Evolutionary conservation across 2,113 vertebrate genomes (phyloP).

Genomic region (Tretioscincus oriximinensis): DNA sequence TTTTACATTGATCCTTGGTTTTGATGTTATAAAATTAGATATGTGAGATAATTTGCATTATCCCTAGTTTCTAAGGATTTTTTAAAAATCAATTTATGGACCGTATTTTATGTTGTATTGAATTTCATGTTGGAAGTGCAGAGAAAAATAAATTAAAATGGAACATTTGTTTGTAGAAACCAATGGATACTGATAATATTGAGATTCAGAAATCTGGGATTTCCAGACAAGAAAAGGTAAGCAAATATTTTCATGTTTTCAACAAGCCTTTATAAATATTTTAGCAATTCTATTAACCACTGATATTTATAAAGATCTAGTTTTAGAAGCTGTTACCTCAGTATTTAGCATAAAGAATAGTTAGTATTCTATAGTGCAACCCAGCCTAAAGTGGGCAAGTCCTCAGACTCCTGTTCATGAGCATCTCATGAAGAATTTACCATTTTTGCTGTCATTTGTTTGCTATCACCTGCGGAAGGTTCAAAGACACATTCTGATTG

Average conservation of each 20-base stretch:
- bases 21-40: neutral
- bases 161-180: conserved; percentile 15
- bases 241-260: neutral
- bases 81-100: neutral
- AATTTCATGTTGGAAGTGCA: neutral
- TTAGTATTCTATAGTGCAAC: neutral
- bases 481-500: neutral
- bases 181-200: neutral
- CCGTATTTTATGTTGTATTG: neutral
- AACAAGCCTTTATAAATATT: neutral
- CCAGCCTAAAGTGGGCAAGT: neutral
- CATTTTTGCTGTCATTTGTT: neutral
- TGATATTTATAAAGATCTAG: neutral
- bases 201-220: conserved; percentile 6
- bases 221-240: conserved; percentile 29
- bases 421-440: neutral
- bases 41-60: too few relatives aligned
- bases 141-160: neutral
- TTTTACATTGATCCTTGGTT: too few relatives aligned
- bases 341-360: too few relatives aligned
- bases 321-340: neutral
- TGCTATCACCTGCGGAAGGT: neutral
- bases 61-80: neutral
- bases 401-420: neutral
- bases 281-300: neutral